Conservation (phyloP, 2,888 invertebrate species). For the Ellobium chinense region DNA sequence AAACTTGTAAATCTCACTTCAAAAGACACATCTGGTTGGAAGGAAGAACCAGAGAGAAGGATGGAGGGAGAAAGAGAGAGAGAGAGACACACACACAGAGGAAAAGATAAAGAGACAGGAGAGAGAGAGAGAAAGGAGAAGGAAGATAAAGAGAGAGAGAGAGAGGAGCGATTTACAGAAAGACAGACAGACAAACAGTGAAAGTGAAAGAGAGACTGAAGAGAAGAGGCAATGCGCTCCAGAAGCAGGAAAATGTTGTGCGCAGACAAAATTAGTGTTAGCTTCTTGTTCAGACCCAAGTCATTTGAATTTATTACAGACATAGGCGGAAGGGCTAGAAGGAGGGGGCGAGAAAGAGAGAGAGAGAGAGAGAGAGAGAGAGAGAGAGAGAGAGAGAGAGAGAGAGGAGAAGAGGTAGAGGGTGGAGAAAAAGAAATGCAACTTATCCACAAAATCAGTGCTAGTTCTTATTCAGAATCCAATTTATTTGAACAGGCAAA, state of each 20-base stretch:
- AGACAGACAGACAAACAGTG: not conserved
- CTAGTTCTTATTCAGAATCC: too few species aligned
- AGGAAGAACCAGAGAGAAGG: not conserved
- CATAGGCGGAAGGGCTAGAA: not conserved
- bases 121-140: not conserved
- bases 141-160: not conserved
- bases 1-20: too few species aligned
- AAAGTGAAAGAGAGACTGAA: not conserved
- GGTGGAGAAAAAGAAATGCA: not conserved
- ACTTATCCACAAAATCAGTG: too few species aligned
- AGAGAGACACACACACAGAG: not conserved
- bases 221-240: too few species aligned
- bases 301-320: too few species aligned
- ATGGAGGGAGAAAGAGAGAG: not conserved
- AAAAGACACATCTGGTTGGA: too few species aligned
- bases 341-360: not conserved
- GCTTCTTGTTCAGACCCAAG: too few species aligned
- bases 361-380: constrained; percentile 8
- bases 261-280: too few species aligned
- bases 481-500: too few species aligned
- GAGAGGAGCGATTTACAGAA: not conserved
- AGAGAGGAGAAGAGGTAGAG: not conserved
- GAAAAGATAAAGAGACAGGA: not conserved
- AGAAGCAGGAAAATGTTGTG: too few species aligned
- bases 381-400: not conserved